Conservation (phyloP, 2,113 vertebrate genomes). For the Macaca nemestrina region DNA sequence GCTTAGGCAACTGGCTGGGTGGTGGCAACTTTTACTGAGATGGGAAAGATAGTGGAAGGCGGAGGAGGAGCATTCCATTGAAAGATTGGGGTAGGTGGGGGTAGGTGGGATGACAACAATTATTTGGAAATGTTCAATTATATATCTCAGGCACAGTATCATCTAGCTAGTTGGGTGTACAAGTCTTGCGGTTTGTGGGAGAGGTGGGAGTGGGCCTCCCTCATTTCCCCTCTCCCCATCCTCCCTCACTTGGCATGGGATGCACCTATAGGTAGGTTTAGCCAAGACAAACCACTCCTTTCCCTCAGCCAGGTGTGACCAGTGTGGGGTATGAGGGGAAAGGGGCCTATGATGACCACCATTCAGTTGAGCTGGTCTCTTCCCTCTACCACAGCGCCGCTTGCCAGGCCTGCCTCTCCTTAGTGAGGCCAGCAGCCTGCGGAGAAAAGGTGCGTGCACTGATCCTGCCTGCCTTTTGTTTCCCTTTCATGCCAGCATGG, state of each 20-base stretch:
- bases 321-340: neutral
- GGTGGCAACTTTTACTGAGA: neutral
- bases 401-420: neutral
- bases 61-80: neutral
- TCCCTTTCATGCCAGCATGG: constrained; percentile 85
- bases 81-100: neutral
- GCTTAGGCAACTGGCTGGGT: neutral
- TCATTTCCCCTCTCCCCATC: neutral
- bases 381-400: neutral
- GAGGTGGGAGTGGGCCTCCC: neutral
- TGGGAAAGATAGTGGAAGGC: neutral
- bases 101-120: neutral
- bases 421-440: neutral
- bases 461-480: neutral
- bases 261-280: neutral
- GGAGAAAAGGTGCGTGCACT: neutral
- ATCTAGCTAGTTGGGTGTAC: neutral
- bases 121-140: neutral
- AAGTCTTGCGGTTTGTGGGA: neutral
- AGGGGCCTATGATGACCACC: neutral
- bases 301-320: neutral
- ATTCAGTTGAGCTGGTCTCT: neutral
- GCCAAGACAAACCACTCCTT: neutral
- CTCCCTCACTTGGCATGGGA: too few relatives aligned
- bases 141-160: neutral